These are phyloP conservation scores for Gila orcuttii DNA, from an alignment of 2,113 vertebrate genomes.

Conservation along the genomic window DNA sequence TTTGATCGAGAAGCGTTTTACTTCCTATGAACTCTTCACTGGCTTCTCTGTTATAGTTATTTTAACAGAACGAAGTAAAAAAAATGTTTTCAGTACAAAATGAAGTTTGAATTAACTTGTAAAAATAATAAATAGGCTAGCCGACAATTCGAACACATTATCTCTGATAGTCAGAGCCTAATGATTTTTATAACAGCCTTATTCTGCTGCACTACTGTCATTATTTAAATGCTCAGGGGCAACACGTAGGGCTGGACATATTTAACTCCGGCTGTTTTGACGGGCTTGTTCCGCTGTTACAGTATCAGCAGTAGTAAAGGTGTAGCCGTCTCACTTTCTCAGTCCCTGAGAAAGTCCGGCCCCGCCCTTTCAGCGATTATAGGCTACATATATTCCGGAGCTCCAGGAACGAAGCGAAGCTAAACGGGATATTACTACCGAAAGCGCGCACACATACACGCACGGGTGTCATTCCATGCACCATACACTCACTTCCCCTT, in stretches of 20 bases:
- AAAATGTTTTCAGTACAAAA: not conserved
- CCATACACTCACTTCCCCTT: conserved; percentile 26
- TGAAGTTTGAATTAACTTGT: not conserved
- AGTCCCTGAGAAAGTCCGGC: not conserved
- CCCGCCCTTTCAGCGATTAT: conserved; percentile 28
- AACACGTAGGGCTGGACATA: not conserved
- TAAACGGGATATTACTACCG: conserved; percentile 26
- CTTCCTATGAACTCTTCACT: not conserved
- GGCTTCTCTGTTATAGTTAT: not conserved
- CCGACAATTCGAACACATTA: not conserved
- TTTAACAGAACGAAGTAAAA: not conserved
- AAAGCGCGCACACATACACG: conserved; percentile 29
- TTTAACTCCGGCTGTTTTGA: not conserved
- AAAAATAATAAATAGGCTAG: not conserved
- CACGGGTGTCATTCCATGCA: conserved; percentile 49
- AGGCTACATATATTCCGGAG: not conserved
- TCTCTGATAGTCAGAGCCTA: not conserved
- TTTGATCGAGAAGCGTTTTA: not conserved
- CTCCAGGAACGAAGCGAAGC: not conserved
- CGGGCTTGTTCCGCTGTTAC: not conserved
- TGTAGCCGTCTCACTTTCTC: conserved; percentile 34
- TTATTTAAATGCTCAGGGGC: not conserved
- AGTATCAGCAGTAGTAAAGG: conserved; percentile 39
- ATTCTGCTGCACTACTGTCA: not conserved
- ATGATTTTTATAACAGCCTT: not conserved